Evolutionary conservation across 2,797 vertebrate species (phyloP).

Genomic region (Sebastes elongatus): DNA sequence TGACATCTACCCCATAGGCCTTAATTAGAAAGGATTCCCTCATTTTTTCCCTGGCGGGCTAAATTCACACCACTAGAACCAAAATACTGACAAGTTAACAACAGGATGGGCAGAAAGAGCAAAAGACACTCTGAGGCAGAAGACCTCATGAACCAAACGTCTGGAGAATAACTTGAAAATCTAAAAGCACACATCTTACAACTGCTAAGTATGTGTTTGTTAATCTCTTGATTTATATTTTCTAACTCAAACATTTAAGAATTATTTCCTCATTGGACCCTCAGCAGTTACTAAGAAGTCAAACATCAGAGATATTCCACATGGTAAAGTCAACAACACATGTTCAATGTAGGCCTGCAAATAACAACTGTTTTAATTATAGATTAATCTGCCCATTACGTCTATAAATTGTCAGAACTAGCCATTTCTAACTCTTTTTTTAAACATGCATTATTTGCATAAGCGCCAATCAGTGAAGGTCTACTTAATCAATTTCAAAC

Average conservation of each 20-base stretch:
- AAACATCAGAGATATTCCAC: not conserved
- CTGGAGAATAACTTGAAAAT: not conserved
- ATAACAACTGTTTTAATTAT: not conserved
- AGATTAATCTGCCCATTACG: not conserved
- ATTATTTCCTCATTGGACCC: not conserved
- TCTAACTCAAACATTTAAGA: not conserved
- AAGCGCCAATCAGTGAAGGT: not conserved
- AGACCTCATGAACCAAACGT: conserved; percentile 17
- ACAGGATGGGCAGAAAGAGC: not conserved
- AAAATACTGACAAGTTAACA: conserved; percentile 43
- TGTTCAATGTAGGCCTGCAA: not conserved
- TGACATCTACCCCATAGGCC: conserved; percentile 10
- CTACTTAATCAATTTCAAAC: not conserved
- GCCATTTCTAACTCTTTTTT: not conserved
- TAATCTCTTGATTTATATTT: not conserved
- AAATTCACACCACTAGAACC: not conserved
- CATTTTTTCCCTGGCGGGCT: not conserved
- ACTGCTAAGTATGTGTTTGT: not conserved
- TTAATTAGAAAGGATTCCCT: conserved; percentile 44
- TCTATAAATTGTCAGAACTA: not conserved
- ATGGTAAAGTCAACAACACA: not conserved
- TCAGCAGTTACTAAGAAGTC: not conserved
- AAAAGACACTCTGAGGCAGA: not conserved
- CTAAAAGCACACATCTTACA: not conserved
- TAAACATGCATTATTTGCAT: not conserved